Base-by-base conservation (phyloP, 2,113 vertebrate species). In the Bujurquina vittata region DNA sequence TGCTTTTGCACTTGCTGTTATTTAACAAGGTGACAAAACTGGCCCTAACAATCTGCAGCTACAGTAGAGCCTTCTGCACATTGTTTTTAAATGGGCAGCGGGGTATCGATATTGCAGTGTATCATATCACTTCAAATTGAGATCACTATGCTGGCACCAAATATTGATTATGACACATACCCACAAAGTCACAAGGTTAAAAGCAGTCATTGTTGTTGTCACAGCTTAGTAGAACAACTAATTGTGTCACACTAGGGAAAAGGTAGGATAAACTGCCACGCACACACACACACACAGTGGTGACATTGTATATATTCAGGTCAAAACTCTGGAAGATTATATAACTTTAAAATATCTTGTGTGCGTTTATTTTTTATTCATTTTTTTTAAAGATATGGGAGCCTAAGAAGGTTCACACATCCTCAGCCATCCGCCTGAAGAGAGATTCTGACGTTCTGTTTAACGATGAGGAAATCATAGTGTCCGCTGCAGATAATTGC, bases 401-500 rank as follows among this genome's bases (percentile, higher is more conserved):
- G 92, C 98, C 97, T 0, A 96, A 95, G 54, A 97, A 96, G 77
- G 97, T 99, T 26, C 97, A 97, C 95, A 96, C 96, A 60, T 96
- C 97, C 57, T 98, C 97, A 33, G 96, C 96, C 23, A 88, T 94
- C 83, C 92, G 95, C 46, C 95, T 99, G 69, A 97, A 98, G 93
- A 96, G 96, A 93, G 97, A 99, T 88, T 94, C 97, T n/a, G 97
- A 98, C 37, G 96, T 97, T 72, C 81, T 95, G 4, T 98, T 99
- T 92, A 91, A 84, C 43, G 92, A 91, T 6, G 91, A 88, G 62
- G 94, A 96, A 84, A 88, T 96, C 60, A 92, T 93, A 12, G 93
- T 99, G 89, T 96, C 97, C 37, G 96, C 97, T 65, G 95, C 96
- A 87, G 97, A 97, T 89, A 97, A 97, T 88, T 91, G 93, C 88